Evolutionary conservation across 2,113 vertebrate species (phyloP).

Genomic region (Saguinus imperator): DNA sequence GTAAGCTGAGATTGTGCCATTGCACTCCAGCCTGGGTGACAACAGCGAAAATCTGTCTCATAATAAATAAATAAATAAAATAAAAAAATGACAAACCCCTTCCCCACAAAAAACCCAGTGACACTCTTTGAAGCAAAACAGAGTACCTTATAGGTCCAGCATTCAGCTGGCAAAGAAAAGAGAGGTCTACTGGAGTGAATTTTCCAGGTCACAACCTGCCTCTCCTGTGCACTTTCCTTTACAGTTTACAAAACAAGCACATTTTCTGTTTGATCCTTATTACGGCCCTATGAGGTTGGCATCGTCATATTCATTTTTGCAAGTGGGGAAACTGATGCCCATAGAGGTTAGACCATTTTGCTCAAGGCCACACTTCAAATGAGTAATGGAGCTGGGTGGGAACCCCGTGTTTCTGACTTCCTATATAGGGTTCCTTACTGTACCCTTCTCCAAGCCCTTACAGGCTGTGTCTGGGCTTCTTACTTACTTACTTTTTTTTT

Average conservation of each 20-base stretch:
- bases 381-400: background rate
- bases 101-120: background rate
- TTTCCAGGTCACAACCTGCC: background rate
- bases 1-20: too few species aligned
- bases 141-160: background rate
- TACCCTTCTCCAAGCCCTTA: background rate
- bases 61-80: background rate
- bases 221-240: background rate
- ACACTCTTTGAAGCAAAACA: background rate
- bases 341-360: background rate
- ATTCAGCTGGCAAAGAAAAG: background rate
- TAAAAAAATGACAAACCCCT: background rate
- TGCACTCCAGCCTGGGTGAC: too few species aligned
- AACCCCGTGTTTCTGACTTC: background rate
- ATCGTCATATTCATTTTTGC: background rate
- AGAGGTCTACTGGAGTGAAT: background rate
- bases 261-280: constrained; percentile 18
- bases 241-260: background rate
- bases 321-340: background rate
- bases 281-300: background rate
- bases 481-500: background rate
- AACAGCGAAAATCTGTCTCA: too few species aligned
- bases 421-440: background rate
- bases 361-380: background rate
- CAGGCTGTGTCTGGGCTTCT: background rate